Conservation (phyloP, 2,113 vertebrate genomes). For the Gopherus evgoodei region DNA sequence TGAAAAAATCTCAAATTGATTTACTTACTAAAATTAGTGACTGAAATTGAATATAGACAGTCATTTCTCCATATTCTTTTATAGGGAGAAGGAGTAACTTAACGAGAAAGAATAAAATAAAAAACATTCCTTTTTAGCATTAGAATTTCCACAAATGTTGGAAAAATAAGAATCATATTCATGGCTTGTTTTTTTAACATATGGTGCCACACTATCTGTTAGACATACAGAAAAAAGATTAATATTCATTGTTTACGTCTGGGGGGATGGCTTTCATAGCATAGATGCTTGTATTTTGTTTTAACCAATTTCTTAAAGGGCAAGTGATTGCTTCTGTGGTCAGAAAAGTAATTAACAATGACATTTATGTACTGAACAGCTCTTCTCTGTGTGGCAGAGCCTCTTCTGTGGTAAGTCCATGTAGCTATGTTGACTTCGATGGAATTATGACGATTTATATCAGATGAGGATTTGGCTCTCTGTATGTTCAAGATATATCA, state of each 20-base stretch:
- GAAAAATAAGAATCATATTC: conserved; percentile 24
- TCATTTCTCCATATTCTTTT: rapidly evolving
- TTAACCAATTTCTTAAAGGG: conserved; percentile 34
- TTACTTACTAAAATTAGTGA: background rate
- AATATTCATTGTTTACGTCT: conserved; percentile 48
- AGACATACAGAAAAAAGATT: conserved; percentile 45
- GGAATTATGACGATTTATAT: rapidly evolving
- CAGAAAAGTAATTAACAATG: conserved; percentile 6
- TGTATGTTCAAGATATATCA: background rate
- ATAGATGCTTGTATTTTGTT: background rate
- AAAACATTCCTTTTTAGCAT: background rate
- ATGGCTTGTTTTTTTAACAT: background rate
- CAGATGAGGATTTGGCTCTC: background rate
- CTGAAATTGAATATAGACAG: background rate
- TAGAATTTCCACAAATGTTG: background rate
- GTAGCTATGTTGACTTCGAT: background rate
- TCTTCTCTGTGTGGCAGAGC: background rate
- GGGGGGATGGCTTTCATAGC: background rate
- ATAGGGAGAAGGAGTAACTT: background rate
- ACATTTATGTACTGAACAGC: conserved; percentile 9
- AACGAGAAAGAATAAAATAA: background rate
- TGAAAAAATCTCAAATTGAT: background rate
- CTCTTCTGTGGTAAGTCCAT: background rate
- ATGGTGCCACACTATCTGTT: conserved; percentile 14
- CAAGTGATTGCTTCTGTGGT: background rate